Base-by-base conservation (phyloP, 2,888 invertebrate genomes). In the Seira musarum region DNA sequence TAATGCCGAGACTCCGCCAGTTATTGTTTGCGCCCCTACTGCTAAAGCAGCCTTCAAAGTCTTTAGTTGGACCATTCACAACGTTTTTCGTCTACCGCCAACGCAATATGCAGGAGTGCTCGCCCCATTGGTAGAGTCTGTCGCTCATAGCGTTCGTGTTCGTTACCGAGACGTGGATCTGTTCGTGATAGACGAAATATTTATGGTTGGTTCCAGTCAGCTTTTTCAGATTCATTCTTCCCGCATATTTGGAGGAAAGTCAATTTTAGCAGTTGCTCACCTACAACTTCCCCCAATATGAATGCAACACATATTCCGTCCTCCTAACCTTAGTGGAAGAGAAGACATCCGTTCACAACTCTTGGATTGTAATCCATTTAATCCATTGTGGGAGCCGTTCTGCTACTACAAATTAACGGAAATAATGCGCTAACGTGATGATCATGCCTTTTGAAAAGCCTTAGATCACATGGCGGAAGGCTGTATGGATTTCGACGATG, bases 41-140 rank as follows among this genome's bases (percentile, higher is more conserved):
- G 87, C 85, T 22, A 86, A 84, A 75, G 86, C 87, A 13, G 87
- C 87, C 10, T 86, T 83, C 57, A 85, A 87, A 61, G 87, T 87
- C 17, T 49, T 67, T 65, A 87, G 87, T 1, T 64, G 75, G 40
- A 87, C 87, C 6, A 24, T 87, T 22, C 87, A 87, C 82, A 83
- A 87, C 22, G 84, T 85, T 0, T 85, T 87, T 53, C 61, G 60
- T 8, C 65, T 87, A 1, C 79, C 83, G 8, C 60, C 74, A 1
- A 70, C 57, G 40, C 81, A 82, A 30, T 21, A 1, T 19, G 25
- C 40, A 40, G 49, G 53, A 5, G 24, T 15, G 0, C 8, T 69
- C 1, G 17, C 22, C 35, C 10, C 17, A 5, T 17, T 82, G 1
- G 30, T 53, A 13, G 72, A 64, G 0, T 63, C 22, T 25, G 30